phyloP scores from a whole-genome alignment of 2,888 invertebrate genomes.

The Eupithecia inturbata region DNA sequence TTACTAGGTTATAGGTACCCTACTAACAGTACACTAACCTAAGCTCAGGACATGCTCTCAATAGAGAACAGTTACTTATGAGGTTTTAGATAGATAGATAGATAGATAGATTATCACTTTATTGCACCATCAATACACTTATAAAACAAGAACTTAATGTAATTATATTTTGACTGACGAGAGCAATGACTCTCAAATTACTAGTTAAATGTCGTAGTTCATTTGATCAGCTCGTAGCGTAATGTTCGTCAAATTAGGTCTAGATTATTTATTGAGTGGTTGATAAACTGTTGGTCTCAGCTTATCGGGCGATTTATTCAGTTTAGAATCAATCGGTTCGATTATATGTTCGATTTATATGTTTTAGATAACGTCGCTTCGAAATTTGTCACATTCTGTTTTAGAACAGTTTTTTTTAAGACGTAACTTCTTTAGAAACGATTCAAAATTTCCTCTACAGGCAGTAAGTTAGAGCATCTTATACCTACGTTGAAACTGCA shows the following conservation, averaged over 20 bases:
- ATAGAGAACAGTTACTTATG: not conserved
- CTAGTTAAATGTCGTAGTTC: conserved; percentile 8
- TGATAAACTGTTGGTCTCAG: conserved; percentile 23
- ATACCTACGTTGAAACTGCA: not conserved
- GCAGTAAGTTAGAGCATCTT: not conserved
- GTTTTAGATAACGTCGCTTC: conserved; percentile 15
- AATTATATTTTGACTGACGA: conserved; percentile 6
- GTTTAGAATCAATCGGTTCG: conserved; percentile 17
- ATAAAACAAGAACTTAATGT: no score
- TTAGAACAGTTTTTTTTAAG: no score
- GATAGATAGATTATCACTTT: no score
- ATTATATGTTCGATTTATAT: conserved; percentile 18
- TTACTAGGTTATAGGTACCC: not conserved
- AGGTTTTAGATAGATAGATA: no score
- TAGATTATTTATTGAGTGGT: conserved; percentile 17
- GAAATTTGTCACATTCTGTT: conserved; percentile 12
- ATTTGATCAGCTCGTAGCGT: conserved; percentile 2
- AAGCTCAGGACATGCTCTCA: not conserved
- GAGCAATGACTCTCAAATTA: conserved; percentile 24
- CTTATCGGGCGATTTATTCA: conserved; percentile 27
- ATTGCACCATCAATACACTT: no score
- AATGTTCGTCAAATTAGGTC: conserved; percentile 19
- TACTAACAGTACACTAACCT: not conserved
- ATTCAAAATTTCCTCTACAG: not conserved
- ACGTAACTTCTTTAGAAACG: not conserved